phyloP scores from a whole-genome alignment of 2,113 vertebrate genomes.

The Phylloscopus trochilus region DNA sequence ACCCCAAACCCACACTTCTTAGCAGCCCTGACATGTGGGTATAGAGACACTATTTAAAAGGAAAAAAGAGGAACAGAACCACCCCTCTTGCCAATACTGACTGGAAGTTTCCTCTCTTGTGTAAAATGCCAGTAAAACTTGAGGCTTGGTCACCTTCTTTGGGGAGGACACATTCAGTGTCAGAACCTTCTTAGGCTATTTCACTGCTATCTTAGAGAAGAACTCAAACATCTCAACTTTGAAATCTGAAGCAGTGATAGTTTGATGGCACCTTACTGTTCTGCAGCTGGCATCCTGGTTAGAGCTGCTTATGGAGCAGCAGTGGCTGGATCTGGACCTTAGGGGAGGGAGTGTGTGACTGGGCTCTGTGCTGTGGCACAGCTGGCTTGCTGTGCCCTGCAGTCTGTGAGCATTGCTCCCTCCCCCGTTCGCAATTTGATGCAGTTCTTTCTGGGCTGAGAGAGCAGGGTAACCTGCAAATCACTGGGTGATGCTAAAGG shows the following conservation, averaged over 20 bases:
- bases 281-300: not conserved
- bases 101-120: not conserved
- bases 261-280: not conserved
- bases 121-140: not conserved
- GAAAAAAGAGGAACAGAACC: not conserved
- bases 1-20: not conserved
- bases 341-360: not conserved
- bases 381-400: not conserved
- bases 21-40: not conserved
- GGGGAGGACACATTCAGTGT: not conserved
- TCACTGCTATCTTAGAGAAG: not conserved
- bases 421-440: rapidly evolving
- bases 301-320: not conserved
- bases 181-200: not conserved
- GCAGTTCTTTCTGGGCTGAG: not conserved
- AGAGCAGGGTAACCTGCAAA: not conserved
- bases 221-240: not conserved
- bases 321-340: not conserved
- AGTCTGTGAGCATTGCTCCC: not conserved
- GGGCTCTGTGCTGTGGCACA: not conserved
- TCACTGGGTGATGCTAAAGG: not conserved
- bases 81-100: not conserved
- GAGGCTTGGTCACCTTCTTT: not conserved
- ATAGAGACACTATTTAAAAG: not conserved
- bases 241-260: not conserved